Conservation (phyloP, 1,140 invertebrate species). For the Meloidogyne exigua region DNA sequence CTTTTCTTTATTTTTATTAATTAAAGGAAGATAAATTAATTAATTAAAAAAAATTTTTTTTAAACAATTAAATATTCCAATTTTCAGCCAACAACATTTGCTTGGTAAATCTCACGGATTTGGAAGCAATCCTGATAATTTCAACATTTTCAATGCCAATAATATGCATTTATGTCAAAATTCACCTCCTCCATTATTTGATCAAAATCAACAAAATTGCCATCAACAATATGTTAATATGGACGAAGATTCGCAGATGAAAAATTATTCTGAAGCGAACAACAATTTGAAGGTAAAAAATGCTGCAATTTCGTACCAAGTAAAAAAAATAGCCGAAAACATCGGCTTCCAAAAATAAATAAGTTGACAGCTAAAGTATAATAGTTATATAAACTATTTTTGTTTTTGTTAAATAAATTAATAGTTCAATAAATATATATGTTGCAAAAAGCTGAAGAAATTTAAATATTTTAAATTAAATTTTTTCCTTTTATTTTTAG, state of each 20-base stretch:
- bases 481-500: neutral
- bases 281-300: neutral
- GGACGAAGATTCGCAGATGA: neutral
- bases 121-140: constrained; percentile 1
- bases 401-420: no score
- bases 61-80: no score
- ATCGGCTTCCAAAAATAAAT: neutral
- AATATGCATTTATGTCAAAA: constrained; percentile 2
- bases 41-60: neutral
- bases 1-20: no score
- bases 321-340: neutral
- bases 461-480: no score
- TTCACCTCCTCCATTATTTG: neutral
- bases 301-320: no score
- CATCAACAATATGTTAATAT: neutral
- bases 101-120: neutral
- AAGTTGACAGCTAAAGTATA: no score
- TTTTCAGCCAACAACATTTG: neutral
- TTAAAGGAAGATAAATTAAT: no score
- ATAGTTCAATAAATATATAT: no score
- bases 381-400: no score
- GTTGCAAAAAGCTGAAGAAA: no score
- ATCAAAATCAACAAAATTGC: neutral
- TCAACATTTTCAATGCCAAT: neutral
- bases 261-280: neutral